Base-by-base conservation (phyloP, 2,888 invertebrate species). In the Caenorhabditis sp. region DNA sequence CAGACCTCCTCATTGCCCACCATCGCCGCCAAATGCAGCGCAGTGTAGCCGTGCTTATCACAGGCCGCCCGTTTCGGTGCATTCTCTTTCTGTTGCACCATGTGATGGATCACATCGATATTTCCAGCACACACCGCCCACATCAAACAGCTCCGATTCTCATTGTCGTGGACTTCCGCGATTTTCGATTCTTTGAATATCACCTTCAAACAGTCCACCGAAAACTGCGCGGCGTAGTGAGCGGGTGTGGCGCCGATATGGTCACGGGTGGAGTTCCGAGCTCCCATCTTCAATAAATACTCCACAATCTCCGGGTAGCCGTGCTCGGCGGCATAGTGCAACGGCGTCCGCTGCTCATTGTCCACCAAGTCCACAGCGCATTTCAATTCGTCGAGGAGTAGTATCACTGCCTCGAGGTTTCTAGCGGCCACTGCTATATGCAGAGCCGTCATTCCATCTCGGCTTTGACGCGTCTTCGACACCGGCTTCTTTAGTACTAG, bases 41-140 rank as follows among this genome's bases (percentile, higher is more conserved):
- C 87, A 3, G 86, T 87, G 68, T 84, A 87, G n/a, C 89, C 89
- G 38, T 82, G 66, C 51, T 77, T 84, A 38, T 88, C 88, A 56
- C 77, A 66, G 35, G 81, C 83, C 35, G 77, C 70, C 61, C 89
- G n/a, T 66, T 87, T 81, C 2, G 88, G 88, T 6, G 84, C 72
- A 72, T 77, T 61, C 22, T 80, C 66, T 31, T 69, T 47, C n/a
- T n/a, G n/a, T 68, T 84, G 77, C 1, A 89, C 75, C 22, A 89
- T 66, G 54, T 82, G 87, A 41, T 87, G 56, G 28, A 89, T 87
- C 14, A 79, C 85, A 28, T 89, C 87, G 10, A 86, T 63, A 44
- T 89, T 89, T 8, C 89, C 89, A 10, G 90, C 90, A 61, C 89
- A 85, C 6, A 90, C 91, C 1, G 91, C 91, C 91, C 91, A 91